Conservation (phyloP, 2,797 vertebrate genomes). For the Scarus forsteni region DNA sequence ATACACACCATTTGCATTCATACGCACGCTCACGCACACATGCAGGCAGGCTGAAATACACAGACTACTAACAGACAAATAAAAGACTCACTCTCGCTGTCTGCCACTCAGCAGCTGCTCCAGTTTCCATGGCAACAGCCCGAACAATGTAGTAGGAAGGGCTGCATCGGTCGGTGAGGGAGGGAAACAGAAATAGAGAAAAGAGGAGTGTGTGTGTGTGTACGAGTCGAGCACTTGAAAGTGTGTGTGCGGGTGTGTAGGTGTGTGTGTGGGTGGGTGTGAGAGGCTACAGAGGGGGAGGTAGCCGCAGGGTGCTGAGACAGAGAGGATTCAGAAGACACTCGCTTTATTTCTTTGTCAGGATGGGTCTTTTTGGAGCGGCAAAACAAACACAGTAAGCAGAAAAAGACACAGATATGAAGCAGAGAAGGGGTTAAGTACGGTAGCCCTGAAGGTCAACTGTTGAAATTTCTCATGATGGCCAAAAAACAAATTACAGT, state of each 20-base stretch:
- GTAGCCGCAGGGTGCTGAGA: conserved; percentile 73
- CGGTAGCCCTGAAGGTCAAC: too few species aligned
- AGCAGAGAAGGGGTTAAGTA: too few species aligned
- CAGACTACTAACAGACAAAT: conserved; percentile 82
- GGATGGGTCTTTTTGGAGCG: conserved; percentile 62
- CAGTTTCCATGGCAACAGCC: conserved; percentile 89
- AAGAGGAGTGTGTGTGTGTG: conserved; percentile 15
- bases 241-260: conserved; percentile 51
- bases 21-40: conserved; percentile 66
- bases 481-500: conserved; percentile 28
- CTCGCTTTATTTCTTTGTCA: conserved; percentile 78
- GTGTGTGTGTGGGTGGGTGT: conserved; percentile 67
- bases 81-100: conserved; percentile 82
- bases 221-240: conserved; percentile 58
- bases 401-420: conserved; percentile 11
- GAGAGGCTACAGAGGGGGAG: conserved; percentile 75
- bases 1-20: conserved; percentile 79
- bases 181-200: conserved; percentile 55
- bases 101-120: conserved; percentile 95
- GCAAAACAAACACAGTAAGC: conserved; percentile 68
- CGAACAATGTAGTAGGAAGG: conserved; percentile 89
- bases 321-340: conserved; percentile 76
- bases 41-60: conserved; percentile 80
- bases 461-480: too few species aligned
- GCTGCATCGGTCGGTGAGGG: conserved; percentile 66